Percentiles rank a stretch among this genome's conserved stretches.
Evolutionary conservation across 1,140 invertebrate species (phyloP).

Genomic region (Choristoneura fumiferana): DNA sequence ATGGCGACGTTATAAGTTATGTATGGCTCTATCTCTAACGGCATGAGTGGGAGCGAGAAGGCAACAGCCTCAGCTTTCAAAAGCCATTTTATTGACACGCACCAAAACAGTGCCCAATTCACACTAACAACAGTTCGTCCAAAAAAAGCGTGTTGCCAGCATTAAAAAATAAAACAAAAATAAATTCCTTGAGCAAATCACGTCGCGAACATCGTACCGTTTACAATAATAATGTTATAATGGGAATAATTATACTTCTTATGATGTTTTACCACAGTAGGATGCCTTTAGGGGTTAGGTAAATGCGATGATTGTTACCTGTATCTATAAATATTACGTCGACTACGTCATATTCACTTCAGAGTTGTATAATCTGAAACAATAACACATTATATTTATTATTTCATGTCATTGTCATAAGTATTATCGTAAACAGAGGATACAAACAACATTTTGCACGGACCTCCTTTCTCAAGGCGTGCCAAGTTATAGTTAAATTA

Average conservation of each 20-base stretch:
- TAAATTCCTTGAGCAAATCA: constrained; percentile 11
- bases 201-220: not conserved
- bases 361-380: constrained; percentile 28
- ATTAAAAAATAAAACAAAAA: constrained; percentile 3
- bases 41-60: too few relatives aligned
- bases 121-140: too few relatives aligned
- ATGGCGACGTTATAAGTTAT: too few relatives aligned
- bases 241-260: not conserved
- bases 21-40: too few relatives aligned
- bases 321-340: constrained; percentile 31
- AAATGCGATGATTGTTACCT: constrained; percentile 33
- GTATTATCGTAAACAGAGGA: too few relatives aligned
- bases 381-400: constrained; percentile 13
- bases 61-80: too few relatives aligned
- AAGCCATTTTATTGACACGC: too few relatives aligned
- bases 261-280: not conserved
- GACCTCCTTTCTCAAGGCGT: too few relatives aligned
- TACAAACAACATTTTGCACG: too few relatives aligned
- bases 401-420: too few relatives aligned
- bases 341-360: constrained; percentile 30
- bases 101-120: too few relatives aligned
- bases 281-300: constrained; percentile 17
- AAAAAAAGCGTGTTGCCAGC: not conserved
- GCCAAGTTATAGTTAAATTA: too few relatives aligned
- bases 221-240: constrained; percentile 4